These are phyloP conservation scores for Mirounga angustirostris DNA, from an alignment of 2,113 vertebrate species.

Conservation along the genomic window DNA sequence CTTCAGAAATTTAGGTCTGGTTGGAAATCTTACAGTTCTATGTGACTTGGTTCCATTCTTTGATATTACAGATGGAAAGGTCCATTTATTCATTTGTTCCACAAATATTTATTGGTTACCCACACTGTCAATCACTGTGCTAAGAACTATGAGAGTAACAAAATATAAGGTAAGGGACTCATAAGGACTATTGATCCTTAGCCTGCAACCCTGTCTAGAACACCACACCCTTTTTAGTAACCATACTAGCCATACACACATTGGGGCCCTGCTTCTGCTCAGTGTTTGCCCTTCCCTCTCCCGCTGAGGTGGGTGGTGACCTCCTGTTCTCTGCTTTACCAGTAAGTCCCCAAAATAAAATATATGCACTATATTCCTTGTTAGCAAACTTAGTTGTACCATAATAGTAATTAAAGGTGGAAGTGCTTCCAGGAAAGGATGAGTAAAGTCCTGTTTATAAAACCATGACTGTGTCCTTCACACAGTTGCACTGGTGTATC, in stretches of 20 bases:
- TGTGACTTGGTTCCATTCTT: neutral
- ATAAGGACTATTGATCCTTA: rapidly evolving
- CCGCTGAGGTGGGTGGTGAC: neutral
- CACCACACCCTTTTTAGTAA: rapidly evolving
- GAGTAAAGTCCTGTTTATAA: neutral
- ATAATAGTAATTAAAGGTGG: neutral
- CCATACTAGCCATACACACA: rapidly evolving
- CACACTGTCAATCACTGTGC: neutral
- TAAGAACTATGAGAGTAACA: neutral
- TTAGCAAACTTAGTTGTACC: neutral
- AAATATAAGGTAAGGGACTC: neutral
- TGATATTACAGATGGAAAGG: neutral
- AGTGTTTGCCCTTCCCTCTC: no score
- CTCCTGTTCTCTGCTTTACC: neutral
- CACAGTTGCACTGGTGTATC: rapidly evolving
- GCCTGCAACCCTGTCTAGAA: no score
- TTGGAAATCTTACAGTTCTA: neutral
- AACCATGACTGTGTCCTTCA: neutral
- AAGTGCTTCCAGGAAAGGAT: neutral
- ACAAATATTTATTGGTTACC: neutral
- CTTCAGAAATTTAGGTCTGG: neutral
- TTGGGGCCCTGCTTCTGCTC: neutral
- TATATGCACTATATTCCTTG: neutral
- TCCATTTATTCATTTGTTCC: neutral
- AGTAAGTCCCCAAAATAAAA: neutral